A percentile compares a stretch with the other conserved stretches of the same genome.
Conservation (phyloP, 1,140 invertebrate species). For the Drosophila mauritiana region DNA sequence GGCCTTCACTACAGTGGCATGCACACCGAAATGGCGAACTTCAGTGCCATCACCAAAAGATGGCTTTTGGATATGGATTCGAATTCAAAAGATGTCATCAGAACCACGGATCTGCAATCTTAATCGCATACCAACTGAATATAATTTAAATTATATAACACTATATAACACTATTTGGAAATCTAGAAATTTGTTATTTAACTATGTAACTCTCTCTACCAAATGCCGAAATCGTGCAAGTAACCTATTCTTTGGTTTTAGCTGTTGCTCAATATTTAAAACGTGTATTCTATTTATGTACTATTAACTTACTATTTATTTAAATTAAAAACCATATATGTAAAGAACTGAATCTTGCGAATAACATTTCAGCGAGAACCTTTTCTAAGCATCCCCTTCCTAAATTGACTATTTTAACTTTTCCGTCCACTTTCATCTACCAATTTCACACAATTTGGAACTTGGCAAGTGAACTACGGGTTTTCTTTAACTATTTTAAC, state of each 20-base stretch:
- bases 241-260: too few species aligned
- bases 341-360: too few species aligned
- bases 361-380: background rate
- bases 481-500: constrained; percentile 15
- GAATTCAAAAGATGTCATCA: background rate
- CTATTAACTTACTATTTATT: too few species aligned
- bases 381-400: background rate
- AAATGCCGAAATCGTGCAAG: too few species aligned
- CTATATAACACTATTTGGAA: too few species aligned
- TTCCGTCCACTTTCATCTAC: constrained; percentile 19
- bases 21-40: constrained; percentile 8
- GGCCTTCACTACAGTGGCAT: constrained; percentile 39
- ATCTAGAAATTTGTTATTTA: too few species aligned
- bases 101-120: background rate
- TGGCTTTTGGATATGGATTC: background rate
- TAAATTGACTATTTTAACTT: constrained; percentile 20
- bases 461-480: constrained; percentile 21
- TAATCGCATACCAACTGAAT: too few species aligned
- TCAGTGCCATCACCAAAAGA: background rate
- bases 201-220: too few species aligned
- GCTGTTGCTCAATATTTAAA: too few species aligned
- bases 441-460: constrained; percentile 40
- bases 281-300: too few species aligned
- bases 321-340: too few species aligned
- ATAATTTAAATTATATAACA: too few species aligned